Conservation (phyloP, 2,113 vertebrate genomes). For the Pavo muticus region DNA sequence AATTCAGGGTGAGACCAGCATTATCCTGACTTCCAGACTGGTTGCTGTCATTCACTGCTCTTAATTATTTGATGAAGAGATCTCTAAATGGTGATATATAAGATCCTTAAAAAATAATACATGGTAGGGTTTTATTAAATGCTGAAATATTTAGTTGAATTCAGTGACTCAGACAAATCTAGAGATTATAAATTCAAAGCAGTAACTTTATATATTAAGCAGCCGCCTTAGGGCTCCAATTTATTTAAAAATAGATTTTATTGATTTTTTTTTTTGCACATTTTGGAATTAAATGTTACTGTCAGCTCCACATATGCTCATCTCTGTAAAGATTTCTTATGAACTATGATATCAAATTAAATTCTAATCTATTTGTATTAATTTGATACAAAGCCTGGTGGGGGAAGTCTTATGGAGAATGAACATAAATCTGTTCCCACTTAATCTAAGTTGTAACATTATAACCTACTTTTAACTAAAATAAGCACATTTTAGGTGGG, state of each 20-base stretch:
- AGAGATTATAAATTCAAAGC: slow-evolving; percentile 23
- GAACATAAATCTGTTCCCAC: background rate
- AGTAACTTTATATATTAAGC: slow-evolving; percentile 45
- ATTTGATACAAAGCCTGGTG: background rate
- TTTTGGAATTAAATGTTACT: slow-evolving; percentile 37
- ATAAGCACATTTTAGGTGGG: background rate
- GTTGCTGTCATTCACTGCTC: background rate
- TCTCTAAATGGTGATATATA: background rate
- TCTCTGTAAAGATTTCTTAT: background rate
- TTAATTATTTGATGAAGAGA: slow-evolving; percentile 29
- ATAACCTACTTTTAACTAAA: background rate
- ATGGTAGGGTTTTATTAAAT: slow-evolving; percentile 29
- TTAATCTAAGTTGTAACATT: background rate
- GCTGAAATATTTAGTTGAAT: slow-evolving; percentile 61
- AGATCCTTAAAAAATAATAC: slow-evolving; percentile 8
- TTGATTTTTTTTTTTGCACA: slow-evolving; percentile 12
- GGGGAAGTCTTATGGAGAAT: background rate
- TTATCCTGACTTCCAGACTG: background rate
- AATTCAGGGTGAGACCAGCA: background rate
- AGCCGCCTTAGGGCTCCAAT: slow-evolving; percentile 33
- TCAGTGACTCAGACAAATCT: slow-evolving; percentile 39
- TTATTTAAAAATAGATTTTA: slow-evolving; percentile 48
- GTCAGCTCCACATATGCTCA: background rate
- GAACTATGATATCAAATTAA: background rate
- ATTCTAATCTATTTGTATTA: background rate